A percentile compares a stretch with the other conserved stretches of the same genome.
Conservation (phyloP, 2,797 vertebrate genomes). For the Periparus ater region DNA sequence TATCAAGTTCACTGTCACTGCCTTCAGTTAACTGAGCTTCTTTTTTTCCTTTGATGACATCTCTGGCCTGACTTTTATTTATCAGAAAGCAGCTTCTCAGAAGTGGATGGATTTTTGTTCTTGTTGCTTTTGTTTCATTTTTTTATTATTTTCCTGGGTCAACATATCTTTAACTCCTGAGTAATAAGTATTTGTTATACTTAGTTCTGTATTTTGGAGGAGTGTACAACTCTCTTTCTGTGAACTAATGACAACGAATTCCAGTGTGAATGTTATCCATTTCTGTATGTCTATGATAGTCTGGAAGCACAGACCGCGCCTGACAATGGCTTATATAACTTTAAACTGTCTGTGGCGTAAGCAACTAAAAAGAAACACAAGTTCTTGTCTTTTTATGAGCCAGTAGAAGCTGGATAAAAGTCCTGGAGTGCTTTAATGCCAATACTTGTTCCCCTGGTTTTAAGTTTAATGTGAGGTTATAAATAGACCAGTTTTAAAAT, state of each 20-base stretch:
- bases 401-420: background rate
- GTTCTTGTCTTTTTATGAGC: background rate
- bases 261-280: background rate
- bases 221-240: background rate
- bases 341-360: background rate
- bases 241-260: background rate
- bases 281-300: background rate
- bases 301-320: background rate
- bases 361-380: background rate
- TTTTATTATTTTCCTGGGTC: background rate
- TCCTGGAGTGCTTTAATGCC: background rate
- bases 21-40: background rate
- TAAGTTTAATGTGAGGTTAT: background rate
- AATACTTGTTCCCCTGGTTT: background rate
- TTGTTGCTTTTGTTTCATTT: rapidly evolving
- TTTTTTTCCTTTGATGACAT: background rate
- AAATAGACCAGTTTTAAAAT: background rate
- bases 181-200: background rate
- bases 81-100: background rate
- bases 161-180: background rate
- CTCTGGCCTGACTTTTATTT: background rate
- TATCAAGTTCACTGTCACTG: background rate
- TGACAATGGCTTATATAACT: background rate
- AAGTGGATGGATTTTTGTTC: background rate
- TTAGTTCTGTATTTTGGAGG: background rate